These are phyloP conservation scores for Scyliorhinus canicula DNA, from an alignment of 2,797 vertebrate species.

Conservation along the genomic window DNA sequence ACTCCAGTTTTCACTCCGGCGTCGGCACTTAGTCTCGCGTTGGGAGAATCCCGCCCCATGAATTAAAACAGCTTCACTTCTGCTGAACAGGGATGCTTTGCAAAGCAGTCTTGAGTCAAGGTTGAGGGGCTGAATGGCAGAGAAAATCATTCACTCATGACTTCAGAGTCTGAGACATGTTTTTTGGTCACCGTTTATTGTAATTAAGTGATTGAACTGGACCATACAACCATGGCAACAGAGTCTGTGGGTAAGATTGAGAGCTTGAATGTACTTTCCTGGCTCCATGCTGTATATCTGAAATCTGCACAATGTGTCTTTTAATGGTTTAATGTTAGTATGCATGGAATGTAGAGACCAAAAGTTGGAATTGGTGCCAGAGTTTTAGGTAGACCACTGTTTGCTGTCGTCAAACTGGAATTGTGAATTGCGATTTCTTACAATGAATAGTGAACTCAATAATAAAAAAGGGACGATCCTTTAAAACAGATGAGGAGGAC, in stretches of 20 bases:
- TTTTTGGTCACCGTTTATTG: not conserved
- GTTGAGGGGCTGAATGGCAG: not conserved
- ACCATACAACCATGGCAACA: not conserved
- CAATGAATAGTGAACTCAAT: not conserved
- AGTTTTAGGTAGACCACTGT: not conserved
- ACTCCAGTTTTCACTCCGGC: too few species aligned
- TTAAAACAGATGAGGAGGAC: too few species aligned
- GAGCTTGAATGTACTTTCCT: not conserved
- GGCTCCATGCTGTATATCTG: not conserved
- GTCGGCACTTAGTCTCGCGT: too few species aligned
- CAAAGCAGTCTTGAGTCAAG: not conserved
- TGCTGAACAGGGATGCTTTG: not conserved
- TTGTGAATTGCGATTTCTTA: not conserved
- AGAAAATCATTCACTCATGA: not conserved
- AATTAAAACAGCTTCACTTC: too few species aligned
- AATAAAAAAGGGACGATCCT: too few species aligned
- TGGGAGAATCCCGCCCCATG: too few species aligned
- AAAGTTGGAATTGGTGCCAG: not conserved
- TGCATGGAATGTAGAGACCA: not conserved
- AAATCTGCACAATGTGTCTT: not conserved
- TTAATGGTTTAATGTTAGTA: not conserved
- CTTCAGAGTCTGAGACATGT: too few species aligned
- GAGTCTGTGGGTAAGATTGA: not conserved
- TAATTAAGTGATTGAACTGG: not conserved
- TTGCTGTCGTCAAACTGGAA: not conserved